Percentiles rank a stretch among this genome's conserved stretches.
phyloP scores from a whole-genome alignment of 2,797 vertebrate genomes.

The Craterocephalus amniculus region DNA sequence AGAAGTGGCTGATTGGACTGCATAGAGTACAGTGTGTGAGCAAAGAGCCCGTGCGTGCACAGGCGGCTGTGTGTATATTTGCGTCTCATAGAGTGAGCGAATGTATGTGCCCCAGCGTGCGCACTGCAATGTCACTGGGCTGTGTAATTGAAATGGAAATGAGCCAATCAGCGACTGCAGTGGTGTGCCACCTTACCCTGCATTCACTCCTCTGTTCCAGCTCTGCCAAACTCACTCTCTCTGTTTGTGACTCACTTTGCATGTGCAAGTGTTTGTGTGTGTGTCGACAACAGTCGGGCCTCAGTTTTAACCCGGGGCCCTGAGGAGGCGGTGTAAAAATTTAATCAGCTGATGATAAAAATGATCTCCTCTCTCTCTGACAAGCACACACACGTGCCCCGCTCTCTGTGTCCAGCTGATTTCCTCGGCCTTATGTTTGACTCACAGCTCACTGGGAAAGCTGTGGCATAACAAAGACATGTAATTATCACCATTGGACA shows the following conservation, averaged over 20 bases:
- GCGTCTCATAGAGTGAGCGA: conserved; percentile 27
- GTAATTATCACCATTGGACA: conserved; percentile 96
- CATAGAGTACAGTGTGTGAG: conserved; percentile 67
- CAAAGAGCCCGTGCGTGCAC: neutral
- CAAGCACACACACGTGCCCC: conserved; percentile 5
- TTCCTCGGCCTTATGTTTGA: conserved; percentile 74
- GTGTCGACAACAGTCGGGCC: conserved; percentile 53
- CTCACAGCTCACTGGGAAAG: conserved; percentile 87
- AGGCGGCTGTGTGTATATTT: conserved; percentile 29
- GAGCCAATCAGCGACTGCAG: conserved; percentile 84
- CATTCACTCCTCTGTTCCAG: conserved; percentile 79
- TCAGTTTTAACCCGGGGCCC: conserved; percentile 51
- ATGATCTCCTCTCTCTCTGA: conserved; percentile 43
- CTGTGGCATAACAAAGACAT: conserved; percentile 89
- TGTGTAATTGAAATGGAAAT: conserved; percentile 94
- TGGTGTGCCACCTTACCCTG: conserved; percentile 81
- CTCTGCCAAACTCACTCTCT: conserved; percentile 70
- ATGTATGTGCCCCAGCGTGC: conserved; percentile 42
- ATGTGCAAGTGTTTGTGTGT: conserved; percentile 44
- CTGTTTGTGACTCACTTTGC: conserved; percentile 79
- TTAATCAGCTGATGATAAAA: conserved; percentile 69
- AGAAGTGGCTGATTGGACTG: conserved; percentile 84
- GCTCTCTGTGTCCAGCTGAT: conserved; percentile 56
- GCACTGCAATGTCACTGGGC: conserved; percentile 83
- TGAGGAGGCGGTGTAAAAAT: conserved; percentile 64